Conservation (phyloP, 2,888 invertebrate genomes). For the Platypus cylindrus region DNA sequence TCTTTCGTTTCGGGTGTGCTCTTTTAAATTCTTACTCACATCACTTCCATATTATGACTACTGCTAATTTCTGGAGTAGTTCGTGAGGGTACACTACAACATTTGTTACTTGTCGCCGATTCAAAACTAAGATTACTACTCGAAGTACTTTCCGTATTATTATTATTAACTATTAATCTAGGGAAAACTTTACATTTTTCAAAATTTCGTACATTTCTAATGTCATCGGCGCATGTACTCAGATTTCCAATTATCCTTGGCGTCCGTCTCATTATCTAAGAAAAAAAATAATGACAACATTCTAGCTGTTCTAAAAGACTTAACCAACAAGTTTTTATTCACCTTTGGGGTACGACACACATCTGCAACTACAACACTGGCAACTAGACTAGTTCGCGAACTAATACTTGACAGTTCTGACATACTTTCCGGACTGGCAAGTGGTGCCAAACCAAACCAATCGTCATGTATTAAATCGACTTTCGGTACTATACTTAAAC, state of each 20-base stretch:
- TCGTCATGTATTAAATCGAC: slow-evolving; percentile 47
- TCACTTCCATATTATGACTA: slow-evolving; percentile 20
- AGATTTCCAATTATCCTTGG: slow-evolving; percentile 53
- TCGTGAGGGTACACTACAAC: slow-evolving; percentile 14
- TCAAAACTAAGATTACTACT: slow-evolving; percentile 40
- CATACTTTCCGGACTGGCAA: slow-evolving; percentile 72
- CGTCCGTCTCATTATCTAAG: slow-evolving; percentile 45
- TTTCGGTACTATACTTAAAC: slow-evolving; percentile 23
- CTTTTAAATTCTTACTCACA: too few relatives aligned
- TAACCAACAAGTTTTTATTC: slow-evolving; percentile 1
- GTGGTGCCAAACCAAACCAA: slow-evolving; percentile 58
- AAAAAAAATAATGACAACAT: slow-evolving; percentile 8
- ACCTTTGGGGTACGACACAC: slow-evolving; percentile 23
- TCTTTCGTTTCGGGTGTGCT: too few relatives aligned
- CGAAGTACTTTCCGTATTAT: slow-evolving; percentile 23
- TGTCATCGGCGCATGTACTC: slow-evolving; percentile 53
- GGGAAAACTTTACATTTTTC: slow-evolving; percentile 34
- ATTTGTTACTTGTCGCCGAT: slow-evolving; percentile 35
- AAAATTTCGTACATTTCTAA: slow-evolving; percentile 42
- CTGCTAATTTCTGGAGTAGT: slow-evolving; percentile 6
- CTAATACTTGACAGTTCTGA: slow-evolving; percentile 70
- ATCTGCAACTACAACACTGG: slow-evolving; percentile 32
- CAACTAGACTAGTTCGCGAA: slow-evolving; percentile 50
- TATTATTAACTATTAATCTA: slow-evolving; percentile 21
- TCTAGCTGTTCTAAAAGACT: slow-evolving; percentile 1